These are phyloP conservation scores for Chionomys nivalis DNA, from an alignment of 2,113 vertebrate species.

Conservation along the genomic window DNA sequence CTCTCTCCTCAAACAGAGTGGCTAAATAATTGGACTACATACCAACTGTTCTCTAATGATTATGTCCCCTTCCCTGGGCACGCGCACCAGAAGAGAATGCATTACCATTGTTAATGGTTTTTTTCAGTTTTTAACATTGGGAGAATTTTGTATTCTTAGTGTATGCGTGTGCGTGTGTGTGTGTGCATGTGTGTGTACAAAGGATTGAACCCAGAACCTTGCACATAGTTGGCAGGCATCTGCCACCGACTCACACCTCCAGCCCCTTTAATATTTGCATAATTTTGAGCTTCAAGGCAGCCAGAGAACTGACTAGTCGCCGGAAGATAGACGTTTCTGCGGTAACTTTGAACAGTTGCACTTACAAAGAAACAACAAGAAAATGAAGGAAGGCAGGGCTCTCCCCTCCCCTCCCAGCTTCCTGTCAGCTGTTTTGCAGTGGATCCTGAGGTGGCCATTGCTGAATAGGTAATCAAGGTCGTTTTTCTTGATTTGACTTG, in stretches of 20 bases:
- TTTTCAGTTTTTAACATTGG: constrained; percentile 46
- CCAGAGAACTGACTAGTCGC: not conserved
- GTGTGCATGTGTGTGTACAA: too few relatives aligned
- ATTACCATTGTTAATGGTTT: constrained; percentile 56
- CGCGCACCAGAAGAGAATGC: constrained; percentile 3
- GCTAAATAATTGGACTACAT: constrained; percentile 4
- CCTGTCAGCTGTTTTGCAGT: constrained; percentile 23
- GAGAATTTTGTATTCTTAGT: not conserved
- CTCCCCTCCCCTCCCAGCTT: not conserved
- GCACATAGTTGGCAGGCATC: not conserved
- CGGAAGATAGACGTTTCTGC: constrained; percentile 9
- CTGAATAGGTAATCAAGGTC: not conserved
- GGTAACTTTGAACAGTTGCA: not conserved
- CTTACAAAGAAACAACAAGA: not conserved
- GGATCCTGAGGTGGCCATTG: not conserved
- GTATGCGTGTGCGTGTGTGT: not conserved
- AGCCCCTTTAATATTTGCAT: constrained; percentile 15
- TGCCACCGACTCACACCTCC: not conserved
- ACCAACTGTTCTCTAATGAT: constrained; percentile 40
- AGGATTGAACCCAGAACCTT: not conserved
- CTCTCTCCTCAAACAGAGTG: constrained; percentile 44
- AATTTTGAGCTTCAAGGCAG: constrained; percentile 53
- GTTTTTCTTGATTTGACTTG: constrained; percentile 42
- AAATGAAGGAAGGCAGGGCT: not conserved
- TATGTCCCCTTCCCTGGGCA: constrained; percentile 27